A percentile compares a stretch with the other conserved stretches of the same genome.
phyloP scores from a whole-genome alignment of 2,888 invertebrate species.

The Coremacera marginata region DNA sequence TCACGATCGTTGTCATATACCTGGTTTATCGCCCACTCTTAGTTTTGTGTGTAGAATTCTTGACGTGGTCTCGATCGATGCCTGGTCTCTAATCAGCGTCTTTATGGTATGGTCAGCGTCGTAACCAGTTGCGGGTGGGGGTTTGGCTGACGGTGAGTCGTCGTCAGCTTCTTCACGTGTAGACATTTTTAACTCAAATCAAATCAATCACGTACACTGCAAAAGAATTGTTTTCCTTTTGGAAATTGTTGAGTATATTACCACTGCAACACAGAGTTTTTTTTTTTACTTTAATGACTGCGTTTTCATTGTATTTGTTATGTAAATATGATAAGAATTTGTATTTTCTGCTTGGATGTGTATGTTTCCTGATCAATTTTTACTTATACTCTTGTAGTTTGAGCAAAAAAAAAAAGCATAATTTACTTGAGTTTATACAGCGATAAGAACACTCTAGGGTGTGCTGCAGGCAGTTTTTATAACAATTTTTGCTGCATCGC shows the following conservation, averaged over 20 bases:
- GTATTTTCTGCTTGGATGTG: too few species aligned
- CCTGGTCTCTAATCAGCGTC: background rate
- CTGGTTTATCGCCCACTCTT: slow-evolving; percentile 27
- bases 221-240: background rate
- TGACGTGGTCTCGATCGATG: slow-evolving; percentile 1
- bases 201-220: slow-evolving; percentile 26
- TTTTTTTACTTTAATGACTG: background rate
- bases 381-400: too few species aligned
- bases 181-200: background rate
- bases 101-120: background rate
- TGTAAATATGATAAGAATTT: too few species aligned
- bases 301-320: background rate
- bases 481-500: too few species aligned
- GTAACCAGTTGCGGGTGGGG: background rate
- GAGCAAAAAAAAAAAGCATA: too few species aligned
- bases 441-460: too few species aligned
- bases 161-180: background rate
- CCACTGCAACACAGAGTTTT: background rate
- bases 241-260: background rate
- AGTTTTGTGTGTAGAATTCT: slow-evolving; percentile 3
- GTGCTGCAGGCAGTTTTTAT: too few species aligned
- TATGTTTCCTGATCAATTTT: too few species aligned
- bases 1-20: background rate
- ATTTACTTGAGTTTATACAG: too few species aligned
- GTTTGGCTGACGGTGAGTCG: background rate